Conservation (phyloP, 2,113 vertebrate species). For the Sus scrofa region DNA sequence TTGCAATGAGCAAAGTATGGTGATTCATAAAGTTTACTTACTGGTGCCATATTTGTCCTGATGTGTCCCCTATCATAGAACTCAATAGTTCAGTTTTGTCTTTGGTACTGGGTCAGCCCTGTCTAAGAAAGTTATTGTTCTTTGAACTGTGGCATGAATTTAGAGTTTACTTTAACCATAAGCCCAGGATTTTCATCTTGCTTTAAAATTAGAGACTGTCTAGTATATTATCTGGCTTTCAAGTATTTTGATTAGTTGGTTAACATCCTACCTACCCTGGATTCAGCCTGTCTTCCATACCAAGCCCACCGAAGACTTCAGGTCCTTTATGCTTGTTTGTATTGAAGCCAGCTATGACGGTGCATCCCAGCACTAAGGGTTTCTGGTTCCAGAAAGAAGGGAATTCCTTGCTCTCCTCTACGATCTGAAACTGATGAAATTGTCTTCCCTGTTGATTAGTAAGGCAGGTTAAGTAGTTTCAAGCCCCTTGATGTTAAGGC, state of each 20-base stretch:
- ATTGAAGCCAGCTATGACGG: background rate
- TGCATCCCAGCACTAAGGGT: background rate
- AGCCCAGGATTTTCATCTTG: conserved; percentile 33
- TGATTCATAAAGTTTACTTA: conserved; percentile 39
- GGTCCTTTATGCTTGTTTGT: background rate
- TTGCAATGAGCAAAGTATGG: background rate
- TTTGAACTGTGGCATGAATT: background rate
- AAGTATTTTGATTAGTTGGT: conserved; percentile 49
- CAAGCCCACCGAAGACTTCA: background rate
- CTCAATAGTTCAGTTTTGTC: conserved; percentile 47
- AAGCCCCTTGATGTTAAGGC: conserved; percentile 33
- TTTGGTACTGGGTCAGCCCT: background rate
- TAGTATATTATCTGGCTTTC: background rate
- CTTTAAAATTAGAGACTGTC: conserved; percentile 54
- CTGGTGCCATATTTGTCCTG: conserved; percentile 22
- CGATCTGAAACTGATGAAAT: conserved; percentile 49
- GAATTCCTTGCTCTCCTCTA: background rate
- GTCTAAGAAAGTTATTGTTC: conserved; percentile 60
- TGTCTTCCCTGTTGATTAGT: conserved; percentile 24
- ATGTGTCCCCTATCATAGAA: conserved; percentile 8
- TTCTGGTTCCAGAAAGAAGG: conserved; percentile 57
- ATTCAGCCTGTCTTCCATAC: background rate
- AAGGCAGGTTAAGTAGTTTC: conserved; percentile 57
- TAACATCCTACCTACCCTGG: background rate
- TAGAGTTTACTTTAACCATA: conserved; percentile 22